phyloP scores from a whole-genome alignment of 2,888 invertebrate genomes.

The Ennomos erosarius region DNA sequence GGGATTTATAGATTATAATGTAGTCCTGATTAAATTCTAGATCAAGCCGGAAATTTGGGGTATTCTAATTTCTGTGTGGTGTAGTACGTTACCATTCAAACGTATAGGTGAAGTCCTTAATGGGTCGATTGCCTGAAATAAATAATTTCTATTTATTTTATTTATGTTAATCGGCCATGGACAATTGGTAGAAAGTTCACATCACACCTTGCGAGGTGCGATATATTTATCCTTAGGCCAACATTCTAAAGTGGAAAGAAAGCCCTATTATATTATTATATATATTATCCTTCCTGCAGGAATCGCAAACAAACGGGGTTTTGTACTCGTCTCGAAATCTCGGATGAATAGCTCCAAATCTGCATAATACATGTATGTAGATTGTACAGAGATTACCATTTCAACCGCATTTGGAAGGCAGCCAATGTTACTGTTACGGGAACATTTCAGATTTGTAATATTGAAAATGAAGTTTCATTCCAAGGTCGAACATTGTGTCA shows the following conservation, averaged over 20 bases:
- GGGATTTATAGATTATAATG: no score
- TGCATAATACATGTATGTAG: no score
- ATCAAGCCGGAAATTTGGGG: no score
- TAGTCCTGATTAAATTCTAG: no score
- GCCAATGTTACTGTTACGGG: conserved; percentile 48
- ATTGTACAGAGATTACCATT: conserved; percentile 43
- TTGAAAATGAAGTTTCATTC: conserved; percentile 40
- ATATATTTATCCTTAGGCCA: conserved; percentile 9
- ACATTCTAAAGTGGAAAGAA: conserved; percentile 15
- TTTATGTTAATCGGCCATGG: no score
- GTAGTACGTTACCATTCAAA: no score
- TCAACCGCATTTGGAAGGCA: conserved; percentile 48
- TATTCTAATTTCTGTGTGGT: no score
- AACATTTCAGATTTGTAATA: conserved; percentile 35
- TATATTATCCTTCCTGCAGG: conserved; percentile 16
- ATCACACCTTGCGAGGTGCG: neutral
- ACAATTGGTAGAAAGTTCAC: neutral
- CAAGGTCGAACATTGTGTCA: conserved; percentile 46
- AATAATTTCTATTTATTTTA: no score
- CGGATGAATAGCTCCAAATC: conserved; percentile 28
- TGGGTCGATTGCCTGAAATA: no score
- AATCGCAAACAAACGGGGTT: conserved; percentile 31
- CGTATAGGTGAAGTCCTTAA: no score
- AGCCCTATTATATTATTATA: no score
- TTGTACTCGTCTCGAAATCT: conserved; percentile 42